A percentile compares a stretch with the other conserved stretches of the same genome.
These are phyloP conservation scores for Pteropus alecto DNA, from an alignment of 2,113 vertebrate genomes.

Conservation along the genomic window DNA sequence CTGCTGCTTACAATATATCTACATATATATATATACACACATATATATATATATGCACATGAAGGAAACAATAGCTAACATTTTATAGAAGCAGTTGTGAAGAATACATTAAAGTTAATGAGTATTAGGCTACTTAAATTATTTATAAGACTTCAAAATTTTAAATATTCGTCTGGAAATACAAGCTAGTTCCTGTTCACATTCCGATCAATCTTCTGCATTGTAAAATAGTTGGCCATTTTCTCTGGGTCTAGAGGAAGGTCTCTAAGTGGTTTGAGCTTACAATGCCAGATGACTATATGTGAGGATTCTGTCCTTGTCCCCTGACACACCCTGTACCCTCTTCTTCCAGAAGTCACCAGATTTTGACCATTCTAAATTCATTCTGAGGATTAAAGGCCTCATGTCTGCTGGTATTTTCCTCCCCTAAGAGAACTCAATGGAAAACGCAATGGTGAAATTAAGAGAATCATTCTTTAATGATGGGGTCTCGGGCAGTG, in stretches of 20 bases:
- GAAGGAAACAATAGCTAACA: constrained; percentile 25
- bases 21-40: too few relatives aligned
- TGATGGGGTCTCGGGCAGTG: background rate
- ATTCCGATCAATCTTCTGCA: background rate
- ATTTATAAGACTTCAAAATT: constrained; percentile 50
- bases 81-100: constrained; percentile 34
- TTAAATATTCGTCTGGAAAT: constrained; percentile 52
- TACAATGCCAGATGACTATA: background rate
- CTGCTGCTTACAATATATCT: background rate
- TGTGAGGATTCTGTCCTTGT: background rate
- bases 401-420: background rate
- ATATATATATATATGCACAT: too few relatives aligned
- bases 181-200: background rate
- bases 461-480: background rate
- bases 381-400: background rate
- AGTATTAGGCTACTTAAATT: constrained; percentile 54
- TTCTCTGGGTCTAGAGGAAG: background rate
- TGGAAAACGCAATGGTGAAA: background rate
- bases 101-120: constrained; percentile 68
- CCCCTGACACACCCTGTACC: rapidly evolving
- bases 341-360: background rate
- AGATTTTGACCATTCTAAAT: background rate
- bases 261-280: background rate
- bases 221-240: background rate
- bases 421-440: background rate